These are phyloP conservation scores for Theropithecus gelada DNA, from an alignment of 2,113 vertebrate species.

Conservation along the genomic window DNA sequence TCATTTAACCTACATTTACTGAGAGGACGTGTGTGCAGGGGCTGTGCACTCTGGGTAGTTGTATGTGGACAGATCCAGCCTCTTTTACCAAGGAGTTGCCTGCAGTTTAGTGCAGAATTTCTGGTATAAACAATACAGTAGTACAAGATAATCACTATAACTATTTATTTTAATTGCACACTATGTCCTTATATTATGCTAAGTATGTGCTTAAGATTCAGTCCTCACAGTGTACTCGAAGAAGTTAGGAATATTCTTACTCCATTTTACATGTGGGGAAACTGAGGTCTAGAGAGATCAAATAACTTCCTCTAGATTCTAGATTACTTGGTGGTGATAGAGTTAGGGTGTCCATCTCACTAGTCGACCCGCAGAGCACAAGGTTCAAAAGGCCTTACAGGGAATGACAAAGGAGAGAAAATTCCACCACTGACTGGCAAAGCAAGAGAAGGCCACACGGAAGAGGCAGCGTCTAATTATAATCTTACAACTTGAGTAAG, in stretches of 20 bases:
- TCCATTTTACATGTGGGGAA: not conserved
- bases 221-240: not conserved
- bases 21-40: rapidly evolving
- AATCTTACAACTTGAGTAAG: not conserved
- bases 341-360: not conserved
- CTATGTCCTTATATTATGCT: too few species aligned
- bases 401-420: not conserved
- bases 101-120: not conserved
- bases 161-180: too few species aligned
- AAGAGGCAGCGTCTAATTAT: not conserved
- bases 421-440: not conserved
- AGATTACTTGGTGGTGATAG: too few species aligned
- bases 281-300: not conserved
- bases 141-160: rapidly evolving
- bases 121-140: not conserved
- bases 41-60: too few species aligned
- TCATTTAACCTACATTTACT: not conserved
- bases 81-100: not conserved
- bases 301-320: not conserved
- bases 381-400: rapidly evolving
- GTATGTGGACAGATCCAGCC: not conserved
- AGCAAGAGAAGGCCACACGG: not conserved
- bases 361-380: rapidly evolving
- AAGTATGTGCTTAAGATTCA: too few species aligned
- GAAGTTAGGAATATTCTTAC: too few species aligned